Percentiles rank a stretch among this genome's conserved stretches.
phyloP scores from a whole-genome alignment of 2,888 invertebrate genomes.

The Sarcophaga variegata region DNA sequence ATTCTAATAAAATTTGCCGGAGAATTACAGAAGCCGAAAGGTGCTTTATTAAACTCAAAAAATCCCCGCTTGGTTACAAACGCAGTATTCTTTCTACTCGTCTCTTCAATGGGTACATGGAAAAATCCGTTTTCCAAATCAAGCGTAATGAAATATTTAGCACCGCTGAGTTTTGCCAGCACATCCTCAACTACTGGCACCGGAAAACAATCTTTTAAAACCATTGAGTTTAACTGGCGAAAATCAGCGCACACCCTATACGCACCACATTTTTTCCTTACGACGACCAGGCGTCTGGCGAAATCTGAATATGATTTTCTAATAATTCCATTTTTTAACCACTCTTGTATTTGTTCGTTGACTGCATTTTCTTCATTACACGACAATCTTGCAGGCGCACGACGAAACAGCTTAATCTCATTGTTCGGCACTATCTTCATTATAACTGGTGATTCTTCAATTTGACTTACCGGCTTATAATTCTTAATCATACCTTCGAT shows the following conservation, averaged over 20 bases:
- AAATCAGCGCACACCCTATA: constrained; percentile 72
- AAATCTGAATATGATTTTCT: constrained; percentile 62
- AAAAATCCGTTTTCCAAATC: constrained; percentile 5
- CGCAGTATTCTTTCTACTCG: constrained; percentile 42
- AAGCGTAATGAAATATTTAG: constrained; percentile 34
- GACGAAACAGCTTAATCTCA: constrained; percentile 26
- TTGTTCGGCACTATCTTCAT: constrained; percentile 23
- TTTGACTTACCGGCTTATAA: too few relatives aligned
- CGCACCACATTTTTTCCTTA: constrained; percentile 67
- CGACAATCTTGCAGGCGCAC: not conserved
- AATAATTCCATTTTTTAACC: constrained; percentile 34
- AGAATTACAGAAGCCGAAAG: constrained; percentile 53
- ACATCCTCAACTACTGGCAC: constrained; percentile 62
- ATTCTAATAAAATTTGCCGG: constrained; percentile 55
- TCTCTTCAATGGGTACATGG: constrained; percentile 49
- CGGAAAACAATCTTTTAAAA: constrained; percentile 59
- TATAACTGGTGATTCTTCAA: not conserved
- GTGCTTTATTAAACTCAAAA: constrained; percentile 52
- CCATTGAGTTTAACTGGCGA: constrained; percentile 59
- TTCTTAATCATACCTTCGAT: too few relatives aligned
- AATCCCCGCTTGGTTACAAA: constrained; percentile 47
- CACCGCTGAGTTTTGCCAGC: constrained; percentile 26
- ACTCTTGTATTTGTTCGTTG: constrained; percentile 45
- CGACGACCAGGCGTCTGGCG: constrained; percentile 71
- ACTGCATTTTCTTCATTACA: constrained; percentile 42